phyloP scores from a whole-genome alignment of 2,888 invertebrate species.

The Entomobrya multifasciata region DNA sequence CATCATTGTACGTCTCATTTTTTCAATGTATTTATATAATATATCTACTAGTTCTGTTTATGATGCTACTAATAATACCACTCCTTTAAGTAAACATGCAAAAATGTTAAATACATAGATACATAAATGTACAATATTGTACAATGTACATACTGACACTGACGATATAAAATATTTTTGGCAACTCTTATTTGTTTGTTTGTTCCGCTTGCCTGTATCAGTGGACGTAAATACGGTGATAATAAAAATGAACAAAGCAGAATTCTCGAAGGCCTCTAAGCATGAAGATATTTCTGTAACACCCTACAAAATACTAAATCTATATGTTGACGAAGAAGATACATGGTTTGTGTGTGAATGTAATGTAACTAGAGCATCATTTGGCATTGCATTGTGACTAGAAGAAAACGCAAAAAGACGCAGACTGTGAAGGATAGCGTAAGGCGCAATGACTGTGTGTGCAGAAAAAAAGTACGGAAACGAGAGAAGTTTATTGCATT shows the following conservation, averaged over 20 bases:
- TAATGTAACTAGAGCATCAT: constrained; percentile 27
- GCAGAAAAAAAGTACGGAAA: not conserved
- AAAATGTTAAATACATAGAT: no score
- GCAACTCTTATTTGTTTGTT: constrained; percentile 37
- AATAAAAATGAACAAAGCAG: constrained; percentile 34
- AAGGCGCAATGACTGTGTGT: not conserved
- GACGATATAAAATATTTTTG: constrained; percentile 31
- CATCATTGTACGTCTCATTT: no score
- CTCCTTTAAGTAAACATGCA: not conserved
- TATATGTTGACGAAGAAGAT: no score
- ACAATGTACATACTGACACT: no score
- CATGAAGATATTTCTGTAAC: constrained; percentile 20
- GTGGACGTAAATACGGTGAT: constrained; percentile 1
- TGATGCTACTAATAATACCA: no score
- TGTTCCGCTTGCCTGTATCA: constrained; percentile 37
- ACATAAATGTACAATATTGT: no score
- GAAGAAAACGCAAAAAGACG: constrained; percentile 6
- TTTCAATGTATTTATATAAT: no score
- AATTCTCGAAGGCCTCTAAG: constrained; percentile 28
- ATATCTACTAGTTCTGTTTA: no score
- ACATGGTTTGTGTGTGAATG: not conserved
- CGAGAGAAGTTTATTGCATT: not conserved
- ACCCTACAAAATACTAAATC: not conserved
- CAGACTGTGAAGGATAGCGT: not conserved
- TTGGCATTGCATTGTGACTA: constrained; percentile 48